Conservation (phyloP, 2,888 invertebrate genomes). For the Folsomia manolachei region DNA sequence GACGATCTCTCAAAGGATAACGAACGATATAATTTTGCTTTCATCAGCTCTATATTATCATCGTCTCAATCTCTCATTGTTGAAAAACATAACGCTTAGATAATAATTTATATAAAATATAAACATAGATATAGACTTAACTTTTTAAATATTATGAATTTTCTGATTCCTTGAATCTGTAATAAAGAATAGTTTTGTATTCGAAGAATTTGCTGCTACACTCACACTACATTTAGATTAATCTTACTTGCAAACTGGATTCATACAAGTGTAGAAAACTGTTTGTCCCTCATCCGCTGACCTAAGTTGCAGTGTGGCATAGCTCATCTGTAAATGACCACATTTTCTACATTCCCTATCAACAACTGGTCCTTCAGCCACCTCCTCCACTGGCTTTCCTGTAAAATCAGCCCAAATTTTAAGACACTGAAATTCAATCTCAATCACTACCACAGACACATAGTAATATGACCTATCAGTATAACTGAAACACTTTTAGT, state of each 20-base stretch:
- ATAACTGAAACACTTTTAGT: constrained; percentile 2
- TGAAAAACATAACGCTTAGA: too few species aligned
- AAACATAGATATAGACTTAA: background rate
- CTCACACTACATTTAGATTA: background rate
- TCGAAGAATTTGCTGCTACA: background rate
- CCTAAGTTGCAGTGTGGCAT: constrained; percentile 88
- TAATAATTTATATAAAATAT: too few species aligned
- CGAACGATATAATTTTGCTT: too few species aligned
- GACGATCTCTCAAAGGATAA: too few species aligned
- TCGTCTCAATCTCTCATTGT: too few species aligned
- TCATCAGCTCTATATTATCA: background rate
- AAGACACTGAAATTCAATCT: background rate
- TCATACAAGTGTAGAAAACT: constrained; percentile 87
- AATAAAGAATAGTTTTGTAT: constrained; percentile 17
- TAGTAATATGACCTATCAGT: background rate
- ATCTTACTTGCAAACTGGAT: constrained; percentile 77
- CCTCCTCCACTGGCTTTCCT: constrained; percentile 52
- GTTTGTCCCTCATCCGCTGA: constrained; percentile 99
- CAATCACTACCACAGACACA: background rate
- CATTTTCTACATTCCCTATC: constrained; percentile 83
- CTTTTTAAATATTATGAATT: constrained; percentile 60
- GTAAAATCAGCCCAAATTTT: background rate
- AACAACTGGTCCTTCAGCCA: constrained; percentile 73
- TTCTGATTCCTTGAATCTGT: constrained; percentile 70
- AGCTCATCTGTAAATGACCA: constrained; percentile 87